phyloP scores from a whole-genome alignment of 2,113 vertebrate genomes.

The Condylura cristata region DNA sequence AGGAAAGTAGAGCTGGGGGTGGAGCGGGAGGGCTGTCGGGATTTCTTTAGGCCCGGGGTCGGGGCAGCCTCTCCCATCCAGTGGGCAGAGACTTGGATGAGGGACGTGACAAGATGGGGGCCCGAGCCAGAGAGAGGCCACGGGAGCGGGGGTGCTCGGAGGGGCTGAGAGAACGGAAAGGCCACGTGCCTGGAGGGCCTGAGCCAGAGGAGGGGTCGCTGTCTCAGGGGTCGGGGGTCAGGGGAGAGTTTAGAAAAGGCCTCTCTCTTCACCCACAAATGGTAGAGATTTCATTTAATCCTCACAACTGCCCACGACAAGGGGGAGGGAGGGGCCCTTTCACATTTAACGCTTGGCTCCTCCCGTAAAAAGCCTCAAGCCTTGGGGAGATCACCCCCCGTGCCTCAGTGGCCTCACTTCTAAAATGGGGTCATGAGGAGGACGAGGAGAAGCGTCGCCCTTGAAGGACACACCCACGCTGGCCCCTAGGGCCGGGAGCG shows the following conservation, averaged over 20 bases:
- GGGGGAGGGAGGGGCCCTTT: background rate
- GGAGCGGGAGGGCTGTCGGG: background rate
- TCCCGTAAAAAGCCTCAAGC: background rate
- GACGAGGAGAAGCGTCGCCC: background rate
- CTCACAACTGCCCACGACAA: background rate
- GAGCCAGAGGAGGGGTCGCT: background rate
- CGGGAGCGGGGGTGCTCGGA: background rate
- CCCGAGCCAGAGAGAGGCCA: background rate
- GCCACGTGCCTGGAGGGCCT: background rate
- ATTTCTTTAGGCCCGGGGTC: background rate
- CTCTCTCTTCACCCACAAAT: background rate
- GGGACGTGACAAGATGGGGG: background rate
- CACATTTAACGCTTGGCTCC: background rate
- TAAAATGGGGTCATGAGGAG: background rate
- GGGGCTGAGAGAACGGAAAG: background rate
- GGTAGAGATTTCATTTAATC: background rate
- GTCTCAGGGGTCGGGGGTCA: background rate
- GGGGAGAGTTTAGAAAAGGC: background rate
- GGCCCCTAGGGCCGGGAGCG: background rate
- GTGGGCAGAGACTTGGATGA: background rate
- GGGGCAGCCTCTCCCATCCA: background rate
- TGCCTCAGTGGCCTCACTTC: background rate
- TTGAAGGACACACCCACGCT: background rate
- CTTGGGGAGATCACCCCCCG: background rate
- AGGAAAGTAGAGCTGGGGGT: background rate